Evolutionary conservation across 2,888 invertebrate genomes (phyloP), one percentile per base, ranked within the genome.

Genomic region (Pasiphila rectangulata): DNA sequence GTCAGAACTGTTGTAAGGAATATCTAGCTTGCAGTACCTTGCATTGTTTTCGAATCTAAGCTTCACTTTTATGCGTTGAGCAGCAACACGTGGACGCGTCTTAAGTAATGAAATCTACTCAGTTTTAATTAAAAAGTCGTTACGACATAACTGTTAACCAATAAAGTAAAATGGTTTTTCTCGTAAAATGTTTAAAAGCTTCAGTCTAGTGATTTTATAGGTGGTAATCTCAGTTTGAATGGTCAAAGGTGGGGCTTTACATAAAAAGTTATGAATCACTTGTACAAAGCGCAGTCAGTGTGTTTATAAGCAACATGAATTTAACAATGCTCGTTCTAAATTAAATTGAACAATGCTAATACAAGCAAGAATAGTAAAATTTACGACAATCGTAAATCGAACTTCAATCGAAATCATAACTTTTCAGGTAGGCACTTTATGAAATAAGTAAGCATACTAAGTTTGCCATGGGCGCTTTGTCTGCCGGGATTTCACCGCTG

Each of bases 1-100:
- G 84, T 84, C 79, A 81, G 80, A 83, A 84, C 82, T 78, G n/a
- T n/a, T n/a, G 84, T 81, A 86, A 87, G 83, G 83, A 82, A 81
- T 78, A 85, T 71, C 73, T 67, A 67, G 73, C 75, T 69, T 69
- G 69, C 72, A 73, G 71, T 65, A 68, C 71, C 72, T 77, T 67
- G 78, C 76, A 83, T 87, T 86, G 86, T 87, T 82, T 73, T 62
- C 67, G 69, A 82, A 81, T 79, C 78, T 79, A 79, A 81, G 81
- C 78, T 65, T 68, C 69, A 75, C 74, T 78, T 82, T 79, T 77
- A 68, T 73, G 60, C 61, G 52, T 58, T 60, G 56, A 59, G 64
- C 54, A 72, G 84, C 84, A 86, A 83, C 84, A 84, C 78, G 81
- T 85, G 80, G 74, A 56, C 50, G 54, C 52, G 63, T 64, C 63